These are phyloP conservation scores for Sander lucioperca DNA, from an alignment of 2,113 vertebrate genomes.

Conservation along the genomic window DNA sequence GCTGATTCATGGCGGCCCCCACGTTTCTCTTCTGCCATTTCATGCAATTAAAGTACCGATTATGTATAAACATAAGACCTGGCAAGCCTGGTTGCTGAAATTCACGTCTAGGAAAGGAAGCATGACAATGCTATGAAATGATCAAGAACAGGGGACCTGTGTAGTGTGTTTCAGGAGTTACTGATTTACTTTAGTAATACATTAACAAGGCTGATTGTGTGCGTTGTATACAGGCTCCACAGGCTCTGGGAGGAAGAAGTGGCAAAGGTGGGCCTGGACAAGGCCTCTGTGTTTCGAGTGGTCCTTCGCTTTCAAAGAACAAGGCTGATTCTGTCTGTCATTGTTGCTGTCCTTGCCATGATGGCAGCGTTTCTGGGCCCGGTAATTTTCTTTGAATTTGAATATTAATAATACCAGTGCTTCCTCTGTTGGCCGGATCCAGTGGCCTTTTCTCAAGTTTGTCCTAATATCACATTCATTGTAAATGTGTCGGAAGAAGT, in stretches of 20 bases:
- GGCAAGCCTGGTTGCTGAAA: neutral
- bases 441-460: neutral
- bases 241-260: slow-evolving; percentile 85
- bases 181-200: neutral
- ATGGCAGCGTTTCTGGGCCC: slow-evolving; percentile 75
- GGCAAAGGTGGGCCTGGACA: slow-evolving; percentile 77
- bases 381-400: slow-evolving; percentile 12
- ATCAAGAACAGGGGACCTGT: neutral
- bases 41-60: neutral
- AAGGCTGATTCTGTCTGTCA: slow-evolving; percentile 66
- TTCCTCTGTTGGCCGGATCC: neutral
- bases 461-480: neutral
- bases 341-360: slow-evolving; percentile 69
- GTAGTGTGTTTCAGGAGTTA: neutral
- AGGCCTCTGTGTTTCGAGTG: slow-evolving; percentile 80
- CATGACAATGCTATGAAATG: no score
- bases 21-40: neutral
- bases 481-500: neutral
- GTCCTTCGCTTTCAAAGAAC: slow-evolving; percentile 83
- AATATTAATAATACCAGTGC: neutral
- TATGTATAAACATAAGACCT: neutral
- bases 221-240: slow-evolving; percentile 71
- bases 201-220: neutral
- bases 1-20: neutral
- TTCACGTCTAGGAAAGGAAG: neutral